Conservation (phyloP, 2,113 vertebrate genomes). For the crab-eating macaque (Macaca fascicularis) region DNA sequence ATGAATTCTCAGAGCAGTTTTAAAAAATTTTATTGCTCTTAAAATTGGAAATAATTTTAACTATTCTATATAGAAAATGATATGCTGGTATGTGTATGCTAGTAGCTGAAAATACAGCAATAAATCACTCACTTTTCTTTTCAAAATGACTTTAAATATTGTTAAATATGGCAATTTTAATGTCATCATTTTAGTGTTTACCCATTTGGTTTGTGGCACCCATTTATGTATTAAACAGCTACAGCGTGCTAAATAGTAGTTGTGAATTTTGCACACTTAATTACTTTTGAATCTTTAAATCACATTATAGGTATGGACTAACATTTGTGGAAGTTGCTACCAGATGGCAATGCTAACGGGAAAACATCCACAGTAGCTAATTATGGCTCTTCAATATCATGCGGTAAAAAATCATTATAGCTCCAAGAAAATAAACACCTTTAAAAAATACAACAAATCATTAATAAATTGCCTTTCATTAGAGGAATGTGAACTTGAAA, state of each 20-base stretch:
- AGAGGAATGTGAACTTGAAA: not conserved
- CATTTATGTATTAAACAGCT: not conserved
- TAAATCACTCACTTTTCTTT: not conserved
- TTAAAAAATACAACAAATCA: not conserved
- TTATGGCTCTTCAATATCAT: not conserved
- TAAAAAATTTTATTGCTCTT: not conserved
- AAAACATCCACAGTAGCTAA: not conserved
- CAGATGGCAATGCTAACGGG: not conserved
- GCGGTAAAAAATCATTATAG: not conserved
- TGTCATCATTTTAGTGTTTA: not conserved
- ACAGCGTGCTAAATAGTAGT: not conserved
- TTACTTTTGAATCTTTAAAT: constrained; percentile 6
- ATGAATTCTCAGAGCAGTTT: not conserved
- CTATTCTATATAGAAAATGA: not conserved
- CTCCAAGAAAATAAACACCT: not conserved
- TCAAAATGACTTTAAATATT: not conserved
- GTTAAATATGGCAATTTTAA: not conserved
- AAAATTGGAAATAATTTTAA: not conserved
- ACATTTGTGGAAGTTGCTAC: not conserved
- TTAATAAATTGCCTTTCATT: not conserved
- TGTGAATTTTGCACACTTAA: not conserved
- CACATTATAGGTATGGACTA: not conserved
- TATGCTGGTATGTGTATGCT: not conserved
- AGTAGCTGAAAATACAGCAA: not conserved
- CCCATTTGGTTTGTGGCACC: not conserved